A percentile compares a stretch with the other conserved stretches of the same genome.
Evolutionary conservation across 2,888 invertebrate genomes (phyloP).

Genomic region (Brachyopa scutellaris): DNA sequence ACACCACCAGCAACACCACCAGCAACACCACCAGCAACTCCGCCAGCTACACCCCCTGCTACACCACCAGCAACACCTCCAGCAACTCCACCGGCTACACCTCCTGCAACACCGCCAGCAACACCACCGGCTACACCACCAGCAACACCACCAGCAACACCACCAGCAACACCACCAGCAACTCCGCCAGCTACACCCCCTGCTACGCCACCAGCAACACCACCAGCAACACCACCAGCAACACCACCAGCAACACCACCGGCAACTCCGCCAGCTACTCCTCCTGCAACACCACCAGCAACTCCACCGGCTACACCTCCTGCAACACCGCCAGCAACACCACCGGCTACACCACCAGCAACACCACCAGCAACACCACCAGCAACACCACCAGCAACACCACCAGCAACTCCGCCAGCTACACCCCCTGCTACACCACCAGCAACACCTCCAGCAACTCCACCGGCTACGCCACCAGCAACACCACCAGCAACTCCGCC

Average conservation of each 20-base stretch:
- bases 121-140: neutral
- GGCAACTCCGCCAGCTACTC: neutral
- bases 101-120: neutral
- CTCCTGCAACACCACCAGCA: neutral
- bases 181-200: neutral
- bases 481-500: neutral
- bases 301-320: neutral
- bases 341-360: neutral
- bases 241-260: neutral
- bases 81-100: neutral
- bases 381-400: neutral
- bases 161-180: neutral
- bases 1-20: neutral
- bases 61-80: neutral
- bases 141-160: neutral
- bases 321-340: neutral
- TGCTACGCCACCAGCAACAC: neutral
- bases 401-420: neutral
- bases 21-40: neutral
- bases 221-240: neutral
- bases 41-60: neutral
- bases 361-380: neutral
- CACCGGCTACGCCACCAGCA: neutral
- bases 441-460: neutral
- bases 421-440: neutral